Conservation (phyloP, 2,113 vertebrate genomes). For the Scomber japonicus region DNA sequence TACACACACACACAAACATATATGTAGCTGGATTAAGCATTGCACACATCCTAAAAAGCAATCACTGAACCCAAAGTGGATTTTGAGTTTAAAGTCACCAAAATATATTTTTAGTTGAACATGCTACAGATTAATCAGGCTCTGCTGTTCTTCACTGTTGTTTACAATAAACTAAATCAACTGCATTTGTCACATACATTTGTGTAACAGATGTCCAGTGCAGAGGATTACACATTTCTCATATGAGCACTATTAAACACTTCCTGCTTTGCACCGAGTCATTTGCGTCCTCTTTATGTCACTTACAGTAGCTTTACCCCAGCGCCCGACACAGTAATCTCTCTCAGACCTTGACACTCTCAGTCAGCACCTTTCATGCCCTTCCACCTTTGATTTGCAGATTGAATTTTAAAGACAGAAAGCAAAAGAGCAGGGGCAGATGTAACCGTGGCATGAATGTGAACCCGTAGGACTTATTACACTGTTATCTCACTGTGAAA, state of each 20-base stretch:
- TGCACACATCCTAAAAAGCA: too few species aligned
- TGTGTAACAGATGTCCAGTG: constrained; percentile 48
- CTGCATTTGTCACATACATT: constrained; percentile 43
- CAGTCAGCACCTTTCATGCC: constrained; percentile 35
- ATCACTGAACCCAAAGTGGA: too few species aligned
- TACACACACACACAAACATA: too few species aligned
- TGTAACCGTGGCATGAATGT: constrained; percentile 25
- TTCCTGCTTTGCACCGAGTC: constrained; percentile 42
- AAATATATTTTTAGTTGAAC: constrained; percentile 27
- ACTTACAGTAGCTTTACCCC: constrained; percentile 26
- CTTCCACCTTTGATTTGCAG: constrained; percentile 45
- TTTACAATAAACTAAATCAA: constrained; percentile 34
- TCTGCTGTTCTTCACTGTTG: constrained; percentile 34
- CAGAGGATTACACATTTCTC: constrained; percentile 32
- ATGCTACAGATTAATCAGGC: constrained; percentile 50
- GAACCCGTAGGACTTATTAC: constrained; percentile 10
- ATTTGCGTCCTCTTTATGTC: constrained; percentile 51
- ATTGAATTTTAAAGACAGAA: constrained; percentile 41
- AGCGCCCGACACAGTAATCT: constrained; percentile 32
- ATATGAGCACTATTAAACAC: constrained; percentile 36
- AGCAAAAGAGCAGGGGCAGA: constrained; percentile 17
- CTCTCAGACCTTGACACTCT: constrained; percentile 30
- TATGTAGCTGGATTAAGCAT: too few species aligned
- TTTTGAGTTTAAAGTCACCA: too few species aligned
- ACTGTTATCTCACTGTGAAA: constrained; percentile 25